Evolutionary conservation across 1,140 invertebrate species (phyloP).

Genomic region (Linepithema humile): DNA sequence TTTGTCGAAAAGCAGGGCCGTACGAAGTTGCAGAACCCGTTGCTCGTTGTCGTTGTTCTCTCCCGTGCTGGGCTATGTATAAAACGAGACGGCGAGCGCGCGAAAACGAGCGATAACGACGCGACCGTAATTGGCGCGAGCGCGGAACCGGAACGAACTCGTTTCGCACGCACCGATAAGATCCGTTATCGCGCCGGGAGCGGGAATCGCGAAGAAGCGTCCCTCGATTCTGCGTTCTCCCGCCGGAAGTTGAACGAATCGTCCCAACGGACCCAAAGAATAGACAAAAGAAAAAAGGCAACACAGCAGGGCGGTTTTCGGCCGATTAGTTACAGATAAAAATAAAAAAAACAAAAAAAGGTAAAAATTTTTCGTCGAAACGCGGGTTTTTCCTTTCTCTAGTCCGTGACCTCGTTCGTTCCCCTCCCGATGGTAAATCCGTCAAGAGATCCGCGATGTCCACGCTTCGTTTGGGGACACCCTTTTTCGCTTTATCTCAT

Average conservation of each 20-base stretch:
- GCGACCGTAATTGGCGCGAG: slow-evolving; percentile 51
- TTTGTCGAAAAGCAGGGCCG: slow-evolving; percentile 72
- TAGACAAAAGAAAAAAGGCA: too few species aligned
- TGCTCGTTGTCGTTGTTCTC: not conserved
- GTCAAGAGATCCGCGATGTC: slow-evolving; percentile 69
- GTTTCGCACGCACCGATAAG: slow-evolving; percentile 45
- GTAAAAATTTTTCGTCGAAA: slow-evolving; percentile 31
- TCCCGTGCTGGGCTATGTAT: not conserved
- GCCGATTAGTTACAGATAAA: too few species aligned
- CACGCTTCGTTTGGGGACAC: slow-evolving; percentile 69
- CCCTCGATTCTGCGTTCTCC: slow-evolving; percentile 12
- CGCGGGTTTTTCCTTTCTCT: slow-evolving; percentile 64
- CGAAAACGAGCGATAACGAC: not conserved
- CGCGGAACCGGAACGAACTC: slow-evolving; percentile 48
- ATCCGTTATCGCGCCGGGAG: slow-evolving; percentile 43
- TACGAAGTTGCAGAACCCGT: slow-evolving; percentile 29
- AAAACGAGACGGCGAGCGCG: not conserved
- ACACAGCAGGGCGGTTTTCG: too few species aligned
- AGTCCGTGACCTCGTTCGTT: slow-evolving; percentile 73
- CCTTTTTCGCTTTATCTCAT: slow-evolving; percentile 55
- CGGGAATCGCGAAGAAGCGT: slow-evolving; percentile 10
- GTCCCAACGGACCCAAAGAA: too few species aligned
- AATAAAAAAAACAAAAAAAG: not conserved
- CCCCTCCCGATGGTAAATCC: slow-evolving; percentile 67
- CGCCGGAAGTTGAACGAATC: slow-evolving; percentile 10